These are phyloP conservation scores for Diplodus puntazzo DNA, from an alignment of 2,797 vertebrate genomes.

Conservation along the genomic window DNA sequence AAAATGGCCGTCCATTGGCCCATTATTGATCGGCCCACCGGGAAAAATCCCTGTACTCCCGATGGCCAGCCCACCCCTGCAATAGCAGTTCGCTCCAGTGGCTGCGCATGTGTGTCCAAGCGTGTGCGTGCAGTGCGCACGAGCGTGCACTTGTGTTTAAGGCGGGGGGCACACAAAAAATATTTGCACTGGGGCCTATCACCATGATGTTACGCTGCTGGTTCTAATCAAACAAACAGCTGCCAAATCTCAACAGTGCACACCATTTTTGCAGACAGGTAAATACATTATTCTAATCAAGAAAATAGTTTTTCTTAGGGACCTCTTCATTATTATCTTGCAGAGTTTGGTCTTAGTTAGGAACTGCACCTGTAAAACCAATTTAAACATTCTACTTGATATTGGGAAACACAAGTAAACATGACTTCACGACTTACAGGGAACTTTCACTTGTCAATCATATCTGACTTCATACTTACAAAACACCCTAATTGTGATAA, in stretches of 20 bases:
- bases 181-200: no score
- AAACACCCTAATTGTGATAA: slow-evolving; percentile 8
- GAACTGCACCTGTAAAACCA: neutral
- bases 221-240: slow-evolving; percentile 4
- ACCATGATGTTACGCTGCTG: no score
- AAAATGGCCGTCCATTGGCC: no score
- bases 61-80: no score
- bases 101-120: no score
- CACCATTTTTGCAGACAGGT: neutral
- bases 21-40: no score
- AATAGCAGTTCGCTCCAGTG: no score
- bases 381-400: neutral
- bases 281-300: neutral
- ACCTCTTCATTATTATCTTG: neutral
- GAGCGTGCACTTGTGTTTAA: no score
- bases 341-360: neutral
- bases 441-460: slow-evolving; percentile 13
- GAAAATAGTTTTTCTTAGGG: neutral
- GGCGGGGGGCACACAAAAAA: no score
- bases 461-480: slow-evolving; percentile 8
- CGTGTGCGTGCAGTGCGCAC: no score
- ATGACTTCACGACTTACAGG: neutral
- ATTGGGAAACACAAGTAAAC: neutral
- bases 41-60: no score
- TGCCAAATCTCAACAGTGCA: neutral